phyloP scores from a whole-genome alignment of 2,888 invertebrate genomes.

The Tineola bisselliella region DNA sequence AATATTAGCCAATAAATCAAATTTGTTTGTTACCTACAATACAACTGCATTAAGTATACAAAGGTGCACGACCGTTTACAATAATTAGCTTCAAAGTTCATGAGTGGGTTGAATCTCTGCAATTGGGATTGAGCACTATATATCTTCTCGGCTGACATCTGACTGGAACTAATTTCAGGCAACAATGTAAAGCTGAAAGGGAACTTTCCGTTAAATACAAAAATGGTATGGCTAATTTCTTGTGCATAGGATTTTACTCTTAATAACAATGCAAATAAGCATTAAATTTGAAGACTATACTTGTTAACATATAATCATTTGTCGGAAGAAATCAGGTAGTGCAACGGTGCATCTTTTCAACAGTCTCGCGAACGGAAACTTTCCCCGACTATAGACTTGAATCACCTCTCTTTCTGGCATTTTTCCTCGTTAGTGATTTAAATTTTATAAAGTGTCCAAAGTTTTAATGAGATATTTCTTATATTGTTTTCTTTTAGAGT shows the following conservation, averaged over 20 bases:
- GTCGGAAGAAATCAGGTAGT: constrained; percentile 10
- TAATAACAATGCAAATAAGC: neutral
- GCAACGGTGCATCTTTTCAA: constrained; percentile 41
- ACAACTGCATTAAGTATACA: too few relatives aligned
- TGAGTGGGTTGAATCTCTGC: neutral
- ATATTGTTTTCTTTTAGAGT: neutral
- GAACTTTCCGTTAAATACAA: constrained; percentile 24
- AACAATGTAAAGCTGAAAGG: constrained; percentile 42
- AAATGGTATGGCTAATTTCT: constrained; percentile 1
- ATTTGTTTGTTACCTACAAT: too few relatives aligned
- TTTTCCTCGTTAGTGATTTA: constrained; percentile 38
- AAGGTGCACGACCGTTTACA: neutral
- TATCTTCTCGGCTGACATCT: constrained; percentile 40
- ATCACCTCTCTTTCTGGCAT: constrained; percentile 19
- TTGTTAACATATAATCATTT: neutral
- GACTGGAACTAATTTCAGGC: constrained; percentile 46
- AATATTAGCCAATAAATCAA: too few relatives aligned
- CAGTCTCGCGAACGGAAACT: constrained; percentile 31
- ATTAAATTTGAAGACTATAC: constrained; percentile 14
- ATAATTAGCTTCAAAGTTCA: neutral
- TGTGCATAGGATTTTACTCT: constrained; percentile 1
- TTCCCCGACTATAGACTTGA: constrained; percentile 28
- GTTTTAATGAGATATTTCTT: constrained; percentile 10
- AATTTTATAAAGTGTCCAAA: constrained; percentile 24
- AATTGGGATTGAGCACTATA: constrained; percentile 23